A percentile compares a stretch with the other conserved stretches of the same genome.
These are phyloP conservation scores for Spongilla lacustris DNA, from an alignment of 37 sponge, comb jelly and placozoan genomes.

Conservation along the genomic window DNA sequence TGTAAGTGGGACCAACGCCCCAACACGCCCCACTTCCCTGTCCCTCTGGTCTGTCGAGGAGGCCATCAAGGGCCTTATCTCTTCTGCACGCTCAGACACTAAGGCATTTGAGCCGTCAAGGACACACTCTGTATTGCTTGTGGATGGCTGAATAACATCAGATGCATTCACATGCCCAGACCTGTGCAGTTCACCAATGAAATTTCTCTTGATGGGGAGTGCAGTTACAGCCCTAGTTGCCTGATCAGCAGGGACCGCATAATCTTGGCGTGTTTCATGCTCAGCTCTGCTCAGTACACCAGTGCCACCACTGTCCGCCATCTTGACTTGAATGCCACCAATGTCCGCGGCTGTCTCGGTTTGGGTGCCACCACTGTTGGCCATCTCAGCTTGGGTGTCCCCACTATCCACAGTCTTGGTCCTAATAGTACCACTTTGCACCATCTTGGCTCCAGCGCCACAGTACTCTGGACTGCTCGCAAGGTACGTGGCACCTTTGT, in stretches of 20 bases:
- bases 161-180: not conserved
- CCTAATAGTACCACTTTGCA: not conserved
- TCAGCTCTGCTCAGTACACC: not conserved
- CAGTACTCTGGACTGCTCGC: not conserved
- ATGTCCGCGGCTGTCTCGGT: too few species aligned
- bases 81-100: not conserved
- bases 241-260: not conserved
- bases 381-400: too few species aligned
- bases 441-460: not conserved
- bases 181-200: not conserved
- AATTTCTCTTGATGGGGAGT: not conserved
- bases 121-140: not conserved
- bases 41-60: not conserved
- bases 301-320: not conserved
- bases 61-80: not conserved
- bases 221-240: not conserved
- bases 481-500: not conserved
- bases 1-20: not conserved
- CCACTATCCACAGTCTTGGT: not conserved
- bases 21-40: not conserved
- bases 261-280: not conserved
- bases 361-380: too few species aligned
- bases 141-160: not conserved
- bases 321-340: too few species aligned
- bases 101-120: not conserved